phyloP scores from a whole-genome alignment of 23 tunicate species.

The Corella eumyota region DNA sequence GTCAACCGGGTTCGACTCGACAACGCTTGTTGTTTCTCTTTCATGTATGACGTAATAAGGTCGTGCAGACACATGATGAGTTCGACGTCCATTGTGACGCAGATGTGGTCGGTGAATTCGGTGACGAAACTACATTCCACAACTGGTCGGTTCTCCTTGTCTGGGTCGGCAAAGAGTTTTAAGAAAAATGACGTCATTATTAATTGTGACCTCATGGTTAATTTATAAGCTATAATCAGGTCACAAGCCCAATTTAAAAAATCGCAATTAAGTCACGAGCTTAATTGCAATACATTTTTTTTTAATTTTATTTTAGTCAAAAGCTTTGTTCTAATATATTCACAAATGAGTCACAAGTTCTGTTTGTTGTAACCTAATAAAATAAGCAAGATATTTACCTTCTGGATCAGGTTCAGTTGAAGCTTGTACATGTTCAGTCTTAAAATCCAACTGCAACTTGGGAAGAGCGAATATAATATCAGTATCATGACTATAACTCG shows the following conservation, averaged over 20 bases:
- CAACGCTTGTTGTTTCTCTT: constrained; percentile 79
- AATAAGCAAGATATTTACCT: no score
- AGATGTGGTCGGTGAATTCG: constrained; percentile 85
- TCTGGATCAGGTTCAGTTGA: constrained; percentile 50
- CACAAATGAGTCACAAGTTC: no score
- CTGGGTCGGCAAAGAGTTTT: constrained; percentile 7
- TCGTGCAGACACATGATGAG: constrained; percentile 82
- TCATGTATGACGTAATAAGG: constrained; percentile 56
- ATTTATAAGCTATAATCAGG: no score
- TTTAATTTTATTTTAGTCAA: no score
- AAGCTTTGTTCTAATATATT: no score
- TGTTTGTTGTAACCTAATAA: no score
- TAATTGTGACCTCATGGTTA: not conserved
- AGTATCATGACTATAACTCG: constrained; percentile 49
- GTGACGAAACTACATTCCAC: constrained; percentile 89
- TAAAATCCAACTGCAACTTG: constrained; percentile 76
- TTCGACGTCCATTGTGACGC: constrained; percentile 92
- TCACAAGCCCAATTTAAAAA: no score
- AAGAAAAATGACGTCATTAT: no score
- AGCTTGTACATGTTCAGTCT: constrained; percentile 81
- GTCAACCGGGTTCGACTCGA: constrained; percentile 32
- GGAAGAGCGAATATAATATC: constrained; percentile 92
- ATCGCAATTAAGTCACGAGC: no score
- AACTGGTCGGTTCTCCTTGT: constrained; percentile 32
- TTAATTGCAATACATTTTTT: no score